Conservation (phyloP, 2,797 vertebrate species). For the Xerus rutilus region DNA sequence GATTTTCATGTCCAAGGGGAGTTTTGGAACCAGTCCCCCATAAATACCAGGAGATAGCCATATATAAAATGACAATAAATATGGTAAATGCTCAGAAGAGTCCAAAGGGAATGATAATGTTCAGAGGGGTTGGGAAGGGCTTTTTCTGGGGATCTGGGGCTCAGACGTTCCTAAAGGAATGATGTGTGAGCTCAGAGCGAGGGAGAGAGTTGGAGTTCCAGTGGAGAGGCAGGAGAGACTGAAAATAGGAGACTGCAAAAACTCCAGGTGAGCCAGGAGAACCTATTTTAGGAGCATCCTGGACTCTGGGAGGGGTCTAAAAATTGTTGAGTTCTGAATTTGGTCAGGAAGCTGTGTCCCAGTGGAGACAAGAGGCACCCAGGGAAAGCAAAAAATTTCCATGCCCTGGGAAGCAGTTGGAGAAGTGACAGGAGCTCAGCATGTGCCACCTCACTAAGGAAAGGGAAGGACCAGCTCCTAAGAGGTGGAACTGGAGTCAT, state of each 20-base stretch:
- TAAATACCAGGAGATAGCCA: background rate
- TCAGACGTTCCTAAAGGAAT: background rate
- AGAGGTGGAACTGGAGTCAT: background rate
- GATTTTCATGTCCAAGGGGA: background rate
- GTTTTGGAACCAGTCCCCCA: too few relatives aligned
- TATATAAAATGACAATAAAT: background rate
- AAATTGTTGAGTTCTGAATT: background rate
- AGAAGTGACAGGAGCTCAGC: background rate
- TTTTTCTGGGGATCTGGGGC: too few relatives aligned
- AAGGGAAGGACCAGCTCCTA: fast-evolving
- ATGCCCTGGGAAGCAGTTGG: fast-evolving
- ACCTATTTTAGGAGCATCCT: background rate
- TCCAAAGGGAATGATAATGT: background rate
- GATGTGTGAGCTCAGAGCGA: background rate
- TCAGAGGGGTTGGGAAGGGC: too few relatives aligned
- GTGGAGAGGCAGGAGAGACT: too few relatives aligned
- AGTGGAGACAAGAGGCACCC: background rate
- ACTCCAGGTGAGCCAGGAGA: background rate
- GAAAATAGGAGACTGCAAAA: background rate
- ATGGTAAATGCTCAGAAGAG: background rate
- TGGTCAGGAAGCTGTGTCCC: background rate
- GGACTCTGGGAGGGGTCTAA: background rate
- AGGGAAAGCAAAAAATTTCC: background rate
- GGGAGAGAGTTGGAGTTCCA: background rate
- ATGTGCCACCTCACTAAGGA: background rate